Evolutionary conservation across 1,140 invertebrate species (phyloP).

Genomic region (Sinonovacula constricta): DNA sequence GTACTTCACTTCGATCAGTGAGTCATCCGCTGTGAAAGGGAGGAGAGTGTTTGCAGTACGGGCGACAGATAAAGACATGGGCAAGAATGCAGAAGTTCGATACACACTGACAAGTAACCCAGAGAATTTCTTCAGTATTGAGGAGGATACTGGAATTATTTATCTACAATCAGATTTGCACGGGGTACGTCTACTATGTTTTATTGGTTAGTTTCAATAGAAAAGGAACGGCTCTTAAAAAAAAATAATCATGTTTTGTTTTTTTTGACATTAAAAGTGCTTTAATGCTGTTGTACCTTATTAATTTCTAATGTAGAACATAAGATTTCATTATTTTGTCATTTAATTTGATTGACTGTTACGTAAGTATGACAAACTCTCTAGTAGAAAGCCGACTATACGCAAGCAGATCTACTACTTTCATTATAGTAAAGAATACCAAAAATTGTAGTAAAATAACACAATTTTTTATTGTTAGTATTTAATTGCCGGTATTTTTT

Average conservation of each 20-base stretch:
- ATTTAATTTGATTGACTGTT: no score
- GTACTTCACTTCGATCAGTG: conserved; percentile 81
- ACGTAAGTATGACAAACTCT: no score
- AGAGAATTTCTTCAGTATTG: conserved; percentile 58
- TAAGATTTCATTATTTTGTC: no score
- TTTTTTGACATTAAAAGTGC: background rate
- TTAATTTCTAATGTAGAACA: no score
- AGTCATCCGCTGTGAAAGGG: conserved; percentile 28
- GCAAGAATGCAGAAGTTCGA: conserved; percentile 56
- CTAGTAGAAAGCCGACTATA: no score
- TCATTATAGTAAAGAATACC: no score
- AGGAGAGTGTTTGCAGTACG: conserved; percentile 47
- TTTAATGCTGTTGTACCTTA: no score
- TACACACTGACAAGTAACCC: conserved; percentile 59
- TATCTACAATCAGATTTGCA: conserved; percentile 53
- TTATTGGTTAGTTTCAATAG: conserved; percentile 4
- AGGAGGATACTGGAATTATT: conserved; percentile 65
- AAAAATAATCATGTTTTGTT: background rate
- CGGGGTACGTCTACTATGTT: no score
- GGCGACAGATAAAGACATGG: conserved; percentile 58
- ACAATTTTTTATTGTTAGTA: no score
- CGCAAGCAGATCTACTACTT: no score
- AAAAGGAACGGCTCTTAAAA: background rate
- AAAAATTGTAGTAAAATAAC: no score
- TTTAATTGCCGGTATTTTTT: no score